Conservation (phyloP, 2,113 vertebrate species). For the Phylloscopus trochiloides region DNA sequence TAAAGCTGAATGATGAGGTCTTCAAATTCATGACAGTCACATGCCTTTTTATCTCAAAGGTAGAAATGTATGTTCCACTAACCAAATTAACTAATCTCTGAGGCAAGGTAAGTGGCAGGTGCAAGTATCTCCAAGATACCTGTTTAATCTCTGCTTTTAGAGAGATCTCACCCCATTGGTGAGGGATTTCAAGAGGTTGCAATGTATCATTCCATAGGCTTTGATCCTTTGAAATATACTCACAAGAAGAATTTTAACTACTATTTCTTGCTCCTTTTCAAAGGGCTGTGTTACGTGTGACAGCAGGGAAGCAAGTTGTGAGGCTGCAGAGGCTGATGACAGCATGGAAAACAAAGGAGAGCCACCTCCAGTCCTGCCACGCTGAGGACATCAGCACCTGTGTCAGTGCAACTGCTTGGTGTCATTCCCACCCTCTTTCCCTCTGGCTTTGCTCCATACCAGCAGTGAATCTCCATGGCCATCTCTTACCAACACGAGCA, state of each 20-base stretch:
- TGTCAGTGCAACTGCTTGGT: not conserved
- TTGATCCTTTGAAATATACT: not conserved
- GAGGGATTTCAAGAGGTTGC: not conserved
- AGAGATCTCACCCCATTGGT: not conserved
- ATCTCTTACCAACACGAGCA: not conserved
- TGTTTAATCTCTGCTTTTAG: not conserved
- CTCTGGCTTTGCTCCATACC: not conserved
- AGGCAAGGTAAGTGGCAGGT: not conserved
- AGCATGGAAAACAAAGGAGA: not conserved
- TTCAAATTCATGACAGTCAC: not conserved
- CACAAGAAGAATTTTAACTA: not conserved
- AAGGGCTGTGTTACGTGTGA: conserved; percentile 52
- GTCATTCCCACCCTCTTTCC: not conserved
- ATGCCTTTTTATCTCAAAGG: not conserved
- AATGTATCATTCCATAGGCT: not conserved
- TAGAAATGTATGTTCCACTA: not conserved
- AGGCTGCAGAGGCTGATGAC: not conserved
- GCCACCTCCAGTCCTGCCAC: not conserved
- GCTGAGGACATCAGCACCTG: not conserved
- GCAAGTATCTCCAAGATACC: not conserved
- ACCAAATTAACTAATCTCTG: not conserved
- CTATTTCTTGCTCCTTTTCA: not conserved
- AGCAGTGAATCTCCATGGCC: not conserved
- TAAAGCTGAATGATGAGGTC: not conserved
- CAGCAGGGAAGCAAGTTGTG: not conserved